These are phyloP conservation scores for Budorcas taxicolor DNA, from an alignment of 2,113 vertebrate species.

Conservation along the genomic window DNA sequence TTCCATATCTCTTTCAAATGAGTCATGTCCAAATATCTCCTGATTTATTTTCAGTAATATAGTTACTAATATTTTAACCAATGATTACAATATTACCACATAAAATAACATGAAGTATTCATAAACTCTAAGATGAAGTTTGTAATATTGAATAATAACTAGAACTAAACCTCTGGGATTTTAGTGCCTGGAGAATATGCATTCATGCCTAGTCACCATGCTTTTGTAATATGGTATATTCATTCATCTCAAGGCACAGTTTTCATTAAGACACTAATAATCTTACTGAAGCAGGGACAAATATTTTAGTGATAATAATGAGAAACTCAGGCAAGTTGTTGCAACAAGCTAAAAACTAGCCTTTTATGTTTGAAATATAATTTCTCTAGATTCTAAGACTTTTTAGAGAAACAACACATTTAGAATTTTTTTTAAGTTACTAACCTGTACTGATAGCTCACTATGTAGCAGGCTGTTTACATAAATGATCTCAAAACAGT, in stretches of 20 bases:
- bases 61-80: not conserved
- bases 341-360: not conserved
- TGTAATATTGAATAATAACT: not conserved
- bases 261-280: not conserved
- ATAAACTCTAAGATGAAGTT: not conserved
- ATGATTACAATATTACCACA: not conserved
- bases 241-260: not conserved
- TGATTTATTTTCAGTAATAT: not conserved
- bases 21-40: not conserved
- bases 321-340: not conserved
- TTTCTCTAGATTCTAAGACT: not conserved
- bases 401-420: not conserved
- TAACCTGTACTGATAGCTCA: not conserved
- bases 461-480: not conserved
- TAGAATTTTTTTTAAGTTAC: not conserved
- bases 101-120: not conserved
- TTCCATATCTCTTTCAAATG: not conserved
- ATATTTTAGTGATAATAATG: not conserved
- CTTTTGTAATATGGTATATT: not conserved
- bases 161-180: not conserved
- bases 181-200: not conserved
- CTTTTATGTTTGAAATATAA: not conserved
- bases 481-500: not conserved
- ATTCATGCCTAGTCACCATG: not conserved
- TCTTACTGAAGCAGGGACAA: not conserved